These are phyloP conservation scores for Alca torda DNA, from an alignment of 2,797 vertebrate species.

Conservation along the genomic window DNA sequence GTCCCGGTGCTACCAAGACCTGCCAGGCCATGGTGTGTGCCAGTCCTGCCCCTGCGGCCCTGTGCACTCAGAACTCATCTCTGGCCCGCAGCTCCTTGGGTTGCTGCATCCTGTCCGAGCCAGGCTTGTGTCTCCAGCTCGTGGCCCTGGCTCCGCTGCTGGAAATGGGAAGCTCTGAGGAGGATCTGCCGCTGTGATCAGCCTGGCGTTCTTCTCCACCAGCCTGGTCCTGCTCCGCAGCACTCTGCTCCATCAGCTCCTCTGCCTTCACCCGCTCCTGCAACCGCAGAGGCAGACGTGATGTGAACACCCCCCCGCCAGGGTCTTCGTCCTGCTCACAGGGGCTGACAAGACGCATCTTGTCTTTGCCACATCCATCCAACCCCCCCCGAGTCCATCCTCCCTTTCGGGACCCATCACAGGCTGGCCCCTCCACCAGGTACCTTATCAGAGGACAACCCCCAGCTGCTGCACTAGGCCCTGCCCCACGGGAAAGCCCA, in stretches of 20 bases:
- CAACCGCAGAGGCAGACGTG: neutral
- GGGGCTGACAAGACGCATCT: neutral
- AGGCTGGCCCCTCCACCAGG: neutral
- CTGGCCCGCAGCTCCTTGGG: conserved; percentile 38
- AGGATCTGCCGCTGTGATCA: conserved; percentile 1
- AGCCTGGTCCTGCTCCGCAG: conserved; percentile 31
- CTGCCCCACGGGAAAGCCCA: neutral
- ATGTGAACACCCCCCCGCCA: neutral
- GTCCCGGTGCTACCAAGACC: neutral
- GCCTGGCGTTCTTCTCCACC: neutral
- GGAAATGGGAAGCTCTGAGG: conserved; percentile 23
- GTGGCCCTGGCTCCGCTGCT: neutral
- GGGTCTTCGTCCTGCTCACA: rapidly evolving
- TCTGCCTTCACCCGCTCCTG: conserved; percentile 90
- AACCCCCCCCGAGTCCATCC: neutral
- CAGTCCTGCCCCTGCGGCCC: neutral
- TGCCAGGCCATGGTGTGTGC: neutral
- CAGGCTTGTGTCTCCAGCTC: neutral
- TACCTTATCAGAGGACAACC: neutral
- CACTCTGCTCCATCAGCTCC: conserved; percentile 71
- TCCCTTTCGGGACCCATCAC: neutral
- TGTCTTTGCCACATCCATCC: neutral
- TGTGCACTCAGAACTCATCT: conserved; percentile 66
- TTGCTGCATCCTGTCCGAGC: neutral
- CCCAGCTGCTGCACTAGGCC: neutral